These are phyloP conservation scores for Trachythela sp. DNA, from an alignment of 64 coral and sea anemone genomes.

Conservation along the genomic window DNA sequence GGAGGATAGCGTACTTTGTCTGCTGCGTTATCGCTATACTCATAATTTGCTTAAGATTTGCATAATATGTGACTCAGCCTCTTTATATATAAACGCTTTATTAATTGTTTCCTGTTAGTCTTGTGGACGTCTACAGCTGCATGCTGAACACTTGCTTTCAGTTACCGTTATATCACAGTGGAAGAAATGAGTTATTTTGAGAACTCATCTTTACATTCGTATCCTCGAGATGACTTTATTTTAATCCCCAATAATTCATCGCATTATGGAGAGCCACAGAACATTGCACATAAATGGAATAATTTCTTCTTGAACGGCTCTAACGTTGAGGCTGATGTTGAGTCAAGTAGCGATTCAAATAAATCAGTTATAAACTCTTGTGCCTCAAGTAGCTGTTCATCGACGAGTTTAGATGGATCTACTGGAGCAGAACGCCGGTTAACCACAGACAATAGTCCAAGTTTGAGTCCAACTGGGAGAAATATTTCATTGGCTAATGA, in stretches of 20 bases:
- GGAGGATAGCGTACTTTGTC: not conserved
- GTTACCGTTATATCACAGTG: not conserved
- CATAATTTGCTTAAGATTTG: not conserved
- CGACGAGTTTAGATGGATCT: not conserved
- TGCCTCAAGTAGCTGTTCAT: not conserved
- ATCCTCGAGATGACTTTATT: not conserved
- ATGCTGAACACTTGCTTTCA: not conserved
- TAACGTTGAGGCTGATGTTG: not conserved
- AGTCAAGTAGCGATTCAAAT: not conserved
- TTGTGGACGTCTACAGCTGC: not conserved
- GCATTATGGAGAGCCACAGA: not conserved
- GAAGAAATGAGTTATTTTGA: not conserved
- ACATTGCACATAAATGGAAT: not conserved
- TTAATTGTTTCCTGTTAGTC: not conserved
- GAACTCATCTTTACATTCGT: too few species aligned
- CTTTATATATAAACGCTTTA: not conserved
- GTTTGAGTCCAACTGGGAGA: not conserved
- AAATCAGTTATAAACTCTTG: not conserved
- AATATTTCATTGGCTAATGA: not conserved
- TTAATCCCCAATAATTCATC: not conserved
- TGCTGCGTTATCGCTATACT: not conserved
- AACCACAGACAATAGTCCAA: not conserved
- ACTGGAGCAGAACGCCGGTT: not conserved
- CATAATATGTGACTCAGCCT: not conserved
- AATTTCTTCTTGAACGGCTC: slow-evolving; percentile 1